Base-by-base conservation (phyloP, 2,888 invertebrate species). In the Zygogramma bicolorata region DNA sequence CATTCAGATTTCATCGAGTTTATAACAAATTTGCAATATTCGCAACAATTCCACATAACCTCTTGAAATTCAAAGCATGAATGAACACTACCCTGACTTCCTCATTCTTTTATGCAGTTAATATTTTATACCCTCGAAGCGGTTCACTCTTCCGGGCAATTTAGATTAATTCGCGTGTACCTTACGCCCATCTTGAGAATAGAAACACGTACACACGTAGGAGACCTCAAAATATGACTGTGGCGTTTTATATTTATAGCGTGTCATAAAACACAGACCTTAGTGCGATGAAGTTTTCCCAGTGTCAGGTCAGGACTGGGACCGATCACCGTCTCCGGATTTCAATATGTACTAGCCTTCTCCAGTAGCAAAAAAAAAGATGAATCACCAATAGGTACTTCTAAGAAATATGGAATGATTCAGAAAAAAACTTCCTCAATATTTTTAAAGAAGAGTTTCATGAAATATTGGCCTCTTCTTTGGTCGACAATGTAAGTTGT, bases 221-320 rank as follows among this genome's bases (percentile, higher is more conserved):
- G 46, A 46, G 38, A 68, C 60, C 38, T 57, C 34, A 27, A 62
- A 68, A 49, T 61, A 53, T 61, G 61, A 31, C 62, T 27, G 34
- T 53, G 61, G 40, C 38, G 69, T 65, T 57, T 66, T 65, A 66
- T 46, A 73, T 73, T 70, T 72, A 67, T 70, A 70, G 31, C 61
- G 22, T 57, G 53, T 46, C 74, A 69, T 74, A 69, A 71, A 74
- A 58, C 42, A 13, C 57, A 40, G 20, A 29, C 29, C 40, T 34
- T 53, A 15, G 38, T 40, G 40, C n/a, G 15, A 22, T n/a, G 38
- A 49, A 53, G 10, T 49, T 46, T 63, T 27, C 46, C 15, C 40
- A 18, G 22, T n/a, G 18, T 7, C n/a, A 58, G 18, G 27, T 4
- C 27, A 1, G 18, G 13, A 34, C 5, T 46, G 15, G 3, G 20